These are phyloP conservation scores for Trichomycterus rosablanca DNA, from an alignment of 2,113 vertebrate genomes.

Conservation along the genomic window DNA sequence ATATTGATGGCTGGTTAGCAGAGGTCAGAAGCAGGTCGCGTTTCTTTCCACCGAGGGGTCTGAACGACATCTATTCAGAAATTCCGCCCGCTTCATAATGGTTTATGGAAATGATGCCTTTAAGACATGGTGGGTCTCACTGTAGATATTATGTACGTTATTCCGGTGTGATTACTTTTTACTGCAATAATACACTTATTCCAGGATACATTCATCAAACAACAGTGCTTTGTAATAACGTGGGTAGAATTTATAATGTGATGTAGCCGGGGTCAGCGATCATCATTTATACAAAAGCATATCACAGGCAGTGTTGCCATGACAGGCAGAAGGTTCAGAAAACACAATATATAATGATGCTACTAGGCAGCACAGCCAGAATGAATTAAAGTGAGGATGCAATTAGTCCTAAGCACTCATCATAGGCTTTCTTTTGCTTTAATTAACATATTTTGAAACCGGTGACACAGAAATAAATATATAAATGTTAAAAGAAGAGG, in stretches of 20 bases:
- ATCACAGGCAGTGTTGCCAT: too few species aligned
- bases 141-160: constrained; percentile 17
- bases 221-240: too few species aligned
- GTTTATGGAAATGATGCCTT: constrained; percentile 26
- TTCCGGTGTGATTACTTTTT: constrained; percentile 20
- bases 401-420: constrained; percentile 71
- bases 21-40: constrained; percentile 20
- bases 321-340: too few species aligned
- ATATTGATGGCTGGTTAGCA: background rate
- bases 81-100: constrained; percentile 1
- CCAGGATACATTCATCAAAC: background rate
- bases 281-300: too few species aligned
- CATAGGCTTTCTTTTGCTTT: constrained; percentile 67
- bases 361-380: too few species aligned
- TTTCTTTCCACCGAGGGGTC: background rate
- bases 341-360: too few species aligned
- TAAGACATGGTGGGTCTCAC: background rate
- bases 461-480: constrained; percentile 71
- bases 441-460: constrained; percentile 73
- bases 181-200: constrained; percentile 1
- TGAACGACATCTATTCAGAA: constrained; percentile 7
- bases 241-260: background rate
- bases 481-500: constrained; percentile 54
- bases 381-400: constrained; percentile 63
- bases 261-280: too few species aligned